Base-by-base conservation (phyloP, 2,113 vertebrate species). In the Zeus faber region DNA sequence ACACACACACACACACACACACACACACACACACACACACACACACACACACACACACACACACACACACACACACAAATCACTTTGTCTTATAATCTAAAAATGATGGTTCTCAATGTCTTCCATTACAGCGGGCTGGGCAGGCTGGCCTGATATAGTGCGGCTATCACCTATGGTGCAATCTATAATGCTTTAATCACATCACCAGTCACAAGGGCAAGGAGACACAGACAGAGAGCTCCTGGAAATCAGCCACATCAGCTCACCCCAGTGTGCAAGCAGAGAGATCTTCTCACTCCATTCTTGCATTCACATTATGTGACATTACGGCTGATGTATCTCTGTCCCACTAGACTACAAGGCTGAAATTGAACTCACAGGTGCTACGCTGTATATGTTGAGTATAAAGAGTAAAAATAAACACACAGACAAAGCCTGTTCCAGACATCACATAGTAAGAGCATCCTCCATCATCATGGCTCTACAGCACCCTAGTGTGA, bases 51-150 rank as follows among this genome's bases (percentile, higher is more conserved):
- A n/a, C 76, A 56, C 68, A 56, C 9, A 58, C 66, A 55, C 29
- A 26, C 57, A 52, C 47, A 26, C 46, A 1, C 49, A 65, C 37
- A 53, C 69, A 60, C 69, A 37, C 65, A 67, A 65, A 80, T 72
- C 72, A 74, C 50, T 60, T 43, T 4, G 61, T 49, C 60, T 76
- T 47, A 61, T 70, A 72, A 81, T 81, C 65, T 49, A 47, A 76
- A 44, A 58, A 48, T 60, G 74, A 79, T 74, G 55, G 68, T 74
- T 77, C 77, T 63, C 67, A 85, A 82, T 68, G 69, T 64, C 65
- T 69, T 54, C 65, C 37, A 71, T 85, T 70, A 79, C 46, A 37
- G 63, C 29, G 1, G 33, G 55, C 17, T 33, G 59, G 66, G 1
- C 0, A 47, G 54, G 26, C 46, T 23, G 50, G 40, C 17, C 51